Conservation (phyloP, 2,888 invertebrate species). For the Aphodius sticticus region DNA sequence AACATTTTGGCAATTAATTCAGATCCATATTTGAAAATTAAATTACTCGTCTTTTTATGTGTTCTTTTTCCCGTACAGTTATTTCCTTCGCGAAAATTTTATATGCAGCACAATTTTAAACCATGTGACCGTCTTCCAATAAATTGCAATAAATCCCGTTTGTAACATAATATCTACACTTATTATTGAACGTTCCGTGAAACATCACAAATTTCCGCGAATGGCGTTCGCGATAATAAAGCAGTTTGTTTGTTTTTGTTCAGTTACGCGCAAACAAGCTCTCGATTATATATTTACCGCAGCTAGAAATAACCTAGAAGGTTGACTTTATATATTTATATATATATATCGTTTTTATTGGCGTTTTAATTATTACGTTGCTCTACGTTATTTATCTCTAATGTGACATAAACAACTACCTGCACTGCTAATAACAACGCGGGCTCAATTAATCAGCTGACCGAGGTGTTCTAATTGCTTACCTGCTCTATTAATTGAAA, state of each 20-base stretch:
- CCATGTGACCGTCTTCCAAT: no score
- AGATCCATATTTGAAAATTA: no score
- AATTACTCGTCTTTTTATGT: no score
- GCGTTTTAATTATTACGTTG: neutral
- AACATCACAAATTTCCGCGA: neutral
- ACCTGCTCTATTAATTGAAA: constrained; percentile 4
- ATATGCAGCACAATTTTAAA: no score
- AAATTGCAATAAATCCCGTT: no score
- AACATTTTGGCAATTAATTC: no score
- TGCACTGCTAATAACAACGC: neutral
- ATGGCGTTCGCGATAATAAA: neutral
- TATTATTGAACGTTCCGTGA: neutral
- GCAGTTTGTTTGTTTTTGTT: neutral
- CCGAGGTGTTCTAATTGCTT: neutral
- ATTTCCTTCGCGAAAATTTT: no score
- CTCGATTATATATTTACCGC: neutral
- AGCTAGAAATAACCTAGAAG: neutral
- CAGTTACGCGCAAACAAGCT: neutral
- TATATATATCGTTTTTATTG: neutral
- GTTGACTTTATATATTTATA: neutral
- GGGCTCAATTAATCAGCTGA: neutral
- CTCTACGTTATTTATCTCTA: neutral
- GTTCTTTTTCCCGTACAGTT: no score
- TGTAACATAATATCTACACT: neutral
- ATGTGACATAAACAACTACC: neutral